Evolutionary conservation across 2,113 vertebrate species (phyloP).

Genomic region (Cheirogaleus medius): DNA sequence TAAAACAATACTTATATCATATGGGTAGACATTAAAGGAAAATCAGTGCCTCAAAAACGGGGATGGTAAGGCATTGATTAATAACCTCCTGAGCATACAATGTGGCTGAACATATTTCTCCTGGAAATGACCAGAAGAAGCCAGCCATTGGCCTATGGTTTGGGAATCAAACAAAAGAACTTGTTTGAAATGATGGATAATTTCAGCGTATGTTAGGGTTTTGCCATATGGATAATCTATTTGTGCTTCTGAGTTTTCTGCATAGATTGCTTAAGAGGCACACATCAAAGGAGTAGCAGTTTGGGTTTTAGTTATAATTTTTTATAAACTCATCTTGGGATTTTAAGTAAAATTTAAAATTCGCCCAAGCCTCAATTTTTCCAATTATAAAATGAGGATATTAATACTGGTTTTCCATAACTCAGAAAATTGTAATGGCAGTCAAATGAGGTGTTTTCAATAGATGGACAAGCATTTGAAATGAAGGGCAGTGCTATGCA

Average conservation of each 20-base stretch:
- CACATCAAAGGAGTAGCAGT: background rate
- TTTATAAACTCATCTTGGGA: background rate
- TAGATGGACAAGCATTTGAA: background rate
- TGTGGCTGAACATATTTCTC: background rate
- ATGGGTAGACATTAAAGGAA: background rate
- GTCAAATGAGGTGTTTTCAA: background rate
- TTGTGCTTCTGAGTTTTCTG: background rate
- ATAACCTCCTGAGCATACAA: background rate
- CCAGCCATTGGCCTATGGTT: background rate
- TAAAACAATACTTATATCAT: background rate
- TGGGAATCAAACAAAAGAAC: background rate
- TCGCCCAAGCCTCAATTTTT: background rate
- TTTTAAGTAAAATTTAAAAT: slow-evolving; percentile 5
- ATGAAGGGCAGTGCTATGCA: background rate
- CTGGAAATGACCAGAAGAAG: background rate
- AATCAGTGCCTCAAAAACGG: background rate
- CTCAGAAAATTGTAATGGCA: background rate
- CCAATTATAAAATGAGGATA: background rate
- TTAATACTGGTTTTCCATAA: background rate
- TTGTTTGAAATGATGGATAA: background rate
- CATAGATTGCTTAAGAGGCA: background rate
- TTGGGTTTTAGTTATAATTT: background rate
- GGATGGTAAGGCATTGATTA: background rate
- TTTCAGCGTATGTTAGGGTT: background rate
- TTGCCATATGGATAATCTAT: background rate